phyloP scores from a whole-genome alignment of 2,888 invertebrate species.

The Drosophila sordidula region DNA sequence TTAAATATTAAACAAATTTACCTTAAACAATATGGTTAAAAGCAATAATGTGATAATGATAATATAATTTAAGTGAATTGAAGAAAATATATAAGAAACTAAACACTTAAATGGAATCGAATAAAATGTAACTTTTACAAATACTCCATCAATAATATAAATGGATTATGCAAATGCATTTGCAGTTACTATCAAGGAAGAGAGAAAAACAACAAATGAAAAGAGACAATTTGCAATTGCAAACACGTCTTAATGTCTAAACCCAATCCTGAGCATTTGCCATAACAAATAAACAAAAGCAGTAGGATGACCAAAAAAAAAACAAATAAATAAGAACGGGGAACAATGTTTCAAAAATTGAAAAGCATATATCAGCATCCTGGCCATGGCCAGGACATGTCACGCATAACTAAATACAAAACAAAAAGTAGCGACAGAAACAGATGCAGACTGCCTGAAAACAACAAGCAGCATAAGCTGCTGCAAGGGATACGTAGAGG shows the following conservation, averaged over 20 bases:
- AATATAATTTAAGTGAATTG: too few relatives aligned
- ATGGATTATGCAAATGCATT: conserved; percentile 40
- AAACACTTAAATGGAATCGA: neutral
- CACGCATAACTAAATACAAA: conserved; percentile 64
- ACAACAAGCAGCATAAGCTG: conserved; percentile 55
- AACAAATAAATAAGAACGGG: conserved; percentile 6
- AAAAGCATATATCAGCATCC: conserved; percentile 72
- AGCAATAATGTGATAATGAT: too few relatives aligned
- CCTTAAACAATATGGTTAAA: too few relatives aligned
- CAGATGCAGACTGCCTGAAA: conserved; percentile 14
- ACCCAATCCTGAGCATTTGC: conserved; percentile 34
- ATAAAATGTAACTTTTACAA: conserved; percentile 2
- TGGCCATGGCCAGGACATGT: conserved; percentile 65
- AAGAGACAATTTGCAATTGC: conserved; percentile 40
- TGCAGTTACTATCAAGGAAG: conserved; percentile 18
- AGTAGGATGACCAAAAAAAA: conserved; percentile 9
- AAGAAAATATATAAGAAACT: too few relatives aligned
- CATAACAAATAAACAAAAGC: conserved; percentile 46
- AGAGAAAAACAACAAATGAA: neutral
- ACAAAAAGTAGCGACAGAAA: conserved; percentile 6
- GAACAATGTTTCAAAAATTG: conserved; percentile 61
- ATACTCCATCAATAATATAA: conserved; percentile 21
- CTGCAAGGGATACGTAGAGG: conserved; percentile 63
- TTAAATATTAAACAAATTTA: too few relatives aligned
- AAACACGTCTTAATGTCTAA: conserved; percentile 50